Evolutionary conservation across 2,113 vertebrate genomes (phyloP).

Genomic region (Dicaeum eximium): DNA sequence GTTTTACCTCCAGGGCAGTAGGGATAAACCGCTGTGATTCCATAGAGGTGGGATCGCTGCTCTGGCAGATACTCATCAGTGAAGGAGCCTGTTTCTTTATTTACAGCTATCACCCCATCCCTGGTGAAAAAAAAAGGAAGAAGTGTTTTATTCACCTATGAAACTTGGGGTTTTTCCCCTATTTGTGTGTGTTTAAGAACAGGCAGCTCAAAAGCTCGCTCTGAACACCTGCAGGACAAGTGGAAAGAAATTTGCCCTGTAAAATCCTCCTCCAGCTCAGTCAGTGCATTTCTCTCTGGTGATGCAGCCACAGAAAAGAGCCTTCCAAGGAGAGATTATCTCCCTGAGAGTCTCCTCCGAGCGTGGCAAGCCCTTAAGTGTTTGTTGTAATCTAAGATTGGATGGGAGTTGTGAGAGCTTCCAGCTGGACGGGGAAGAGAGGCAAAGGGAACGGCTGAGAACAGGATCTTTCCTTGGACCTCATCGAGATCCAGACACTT

Average conservation of each 20-base stretch:
- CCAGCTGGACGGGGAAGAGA: neutral
- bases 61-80: conserved; percentile 91
- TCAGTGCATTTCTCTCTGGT: neutral
- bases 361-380: neutral
- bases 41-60: conserved; percentile 94
- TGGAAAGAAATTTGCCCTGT: neutral
- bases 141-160: neutral
- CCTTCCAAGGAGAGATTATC: neutral
- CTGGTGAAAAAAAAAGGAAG: conserved; percentile 58
- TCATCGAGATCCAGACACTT: neutral
- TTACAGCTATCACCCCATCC: conserved; percentile 88
- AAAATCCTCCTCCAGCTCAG: neutral
- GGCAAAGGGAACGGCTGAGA: neutral
- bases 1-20: conserved; percentile 85
- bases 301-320: neutral
- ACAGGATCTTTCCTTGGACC: neutral
- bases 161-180: rapidly evolving
- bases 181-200: rapidly evolving
- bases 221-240: neutral
- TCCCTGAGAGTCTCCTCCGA: neutral
- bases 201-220: neutral
- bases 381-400: neutral
- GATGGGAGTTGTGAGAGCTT: neutral
- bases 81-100: conserved; percentile 80
- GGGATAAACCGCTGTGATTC: conserved; percentile 87